Percentiles rank a stretch among this genome's conserved stretches.
Conservation (phyloP, 2,797 vertebrate genomes). For the Pristis pectinata region DNA sequence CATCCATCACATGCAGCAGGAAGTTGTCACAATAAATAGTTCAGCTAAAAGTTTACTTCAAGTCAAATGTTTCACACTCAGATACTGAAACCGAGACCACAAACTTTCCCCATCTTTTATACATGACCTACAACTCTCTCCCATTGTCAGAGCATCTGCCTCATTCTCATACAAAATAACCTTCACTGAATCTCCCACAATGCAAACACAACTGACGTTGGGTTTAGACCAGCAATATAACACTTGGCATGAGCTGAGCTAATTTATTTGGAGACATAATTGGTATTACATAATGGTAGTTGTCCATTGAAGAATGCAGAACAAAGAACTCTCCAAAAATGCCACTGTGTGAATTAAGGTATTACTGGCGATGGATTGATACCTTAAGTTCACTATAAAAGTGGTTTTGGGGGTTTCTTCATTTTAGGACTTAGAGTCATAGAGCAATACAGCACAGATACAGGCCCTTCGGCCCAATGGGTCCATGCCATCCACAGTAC, state of each 20-base stretch:
- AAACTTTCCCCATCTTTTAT: background rate
- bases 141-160: background rate
- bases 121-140: background rate
- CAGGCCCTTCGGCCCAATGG: no score
- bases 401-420: background rate
- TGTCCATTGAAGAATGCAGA: background rate
- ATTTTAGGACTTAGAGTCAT: no score
- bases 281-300: background rate
- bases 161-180: background rate
- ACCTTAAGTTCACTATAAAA: background rate
- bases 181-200: background rate
- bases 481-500: no score
- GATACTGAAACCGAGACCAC: background rate
- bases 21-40: background rate
- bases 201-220: background rate
- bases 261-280: background rate
- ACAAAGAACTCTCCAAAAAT: background rate
- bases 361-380: background rate
- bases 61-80: background rate
- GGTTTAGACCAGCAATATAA: background rate
- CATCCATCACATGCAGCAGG: background rate
- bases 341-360: background rate
- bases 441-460: no score
- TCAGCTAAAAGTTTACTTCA: background rate
- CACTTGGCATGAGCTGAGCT: background rate